phyloP scores from a whole-genome alignment of 2,888 invertebrate species.

The Calameuta pallipes region DNA sequence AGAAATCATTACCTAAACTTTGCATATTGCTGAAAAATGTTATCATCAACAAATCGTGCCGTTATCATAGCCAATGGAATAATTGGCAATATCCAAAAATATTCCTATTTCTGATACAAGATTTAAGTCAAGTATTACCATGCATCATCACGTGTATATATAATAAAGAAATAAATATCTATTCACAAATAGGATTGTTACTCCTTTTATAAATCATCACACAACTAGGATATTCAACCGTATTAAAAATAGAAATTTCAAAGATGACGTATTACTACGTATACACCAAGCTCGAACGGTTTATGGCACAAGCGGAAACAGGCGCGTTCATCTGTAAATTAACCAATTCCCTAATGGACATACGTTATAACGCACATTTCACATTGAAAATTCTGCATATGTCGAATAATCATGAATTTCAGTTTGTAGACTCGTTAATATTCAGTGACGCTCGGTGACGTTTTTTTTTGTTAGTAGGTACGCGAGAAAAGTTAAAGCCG shows the following conservation, averaged over 20 bases:
- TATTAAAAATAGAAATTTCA: neutral
- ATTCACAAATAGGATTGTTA: neutral
- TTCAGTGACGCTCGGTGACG: neutral
- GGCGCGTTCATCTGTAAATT: neutral
- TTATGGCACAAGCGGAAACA: neutral
- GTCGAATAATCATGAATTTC: neutral
- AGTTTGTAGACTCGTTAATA: neutral
- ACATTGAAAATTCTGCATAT: neutral
- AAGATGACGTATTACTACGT: neutral
- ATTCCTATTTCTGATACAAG: too few species aligned
- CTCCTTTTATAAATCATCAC: neutral
- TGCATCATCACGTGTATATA: neutral
- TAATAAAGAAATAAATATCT: neutral
- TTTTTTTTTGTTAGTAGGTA: neutral
- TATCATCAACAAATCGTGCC: neutral
- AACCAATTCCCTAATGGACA: constrained; percentile 2
- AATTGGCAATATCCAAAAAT: neutral
- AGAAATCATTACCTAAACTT: neutral
- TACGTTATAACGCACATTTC: neutral
- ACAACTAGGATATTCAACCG: neutral
- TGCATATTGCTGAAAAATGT: neutral
- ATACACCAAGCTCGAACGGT: neutral
- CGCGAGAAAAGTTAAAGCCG: neutral
- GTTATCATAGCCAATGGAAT: neutral
- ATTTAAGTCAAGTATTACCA: neutral